Evolutionary conservation across 2,113 vertebrate species (phyloP).

Genomic region (Xiphorhynchus elegans): DNA sequence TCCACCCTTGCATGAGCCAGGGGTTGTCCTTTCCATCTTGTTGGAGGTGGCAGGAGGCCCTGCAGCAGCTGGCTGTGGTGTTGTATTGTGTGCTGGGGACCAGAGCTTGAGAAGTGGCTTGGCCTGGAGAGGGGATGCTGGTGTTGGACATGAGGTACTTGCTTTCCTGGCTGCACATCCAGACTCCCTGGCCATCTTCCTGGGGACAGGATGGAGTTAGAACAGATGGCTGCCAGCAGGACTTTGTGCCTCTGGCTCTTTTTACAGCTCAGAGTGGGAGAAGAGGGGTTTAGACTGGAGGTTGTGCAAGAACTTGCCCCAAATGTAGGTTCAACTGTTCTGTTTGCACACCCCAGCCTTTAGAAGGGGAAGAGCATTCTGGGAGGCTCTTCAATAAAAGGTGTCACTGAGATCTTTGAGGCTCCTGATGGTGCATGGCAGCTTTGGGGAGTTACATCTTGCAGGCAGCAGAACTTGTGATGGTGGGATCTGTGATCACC

Average conservation of each 20-base stretch:
- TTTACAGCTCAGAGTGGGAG: not conserved
- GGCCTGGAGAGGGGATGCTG: not conserved
- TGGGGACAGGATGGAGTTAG: not conserved
- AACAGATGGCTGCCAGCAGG: not conserved
- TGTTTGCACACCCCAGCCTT: too few relatives aligned
- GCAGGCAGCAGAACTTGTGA: not conserved
- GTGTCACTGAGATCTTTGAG: not conserved
- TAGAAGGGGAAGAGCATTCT: rapidly evolving
- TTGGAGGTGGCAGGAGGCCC: not conserved
- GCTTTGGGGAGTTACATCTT: rapidly evolving
- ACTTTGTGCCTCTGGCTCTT: not conserved
- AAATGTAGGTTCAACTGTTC: not conserved
- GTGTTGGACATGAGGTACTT: rapidly evolving
- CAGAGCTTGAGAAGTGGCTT: not conserved
- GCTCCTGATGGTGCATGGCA: not conserved
- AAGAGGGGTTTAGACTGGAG: not conserved
- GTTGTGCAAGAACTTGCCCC: not conserved
- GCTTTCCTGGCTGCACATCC: not conserved
- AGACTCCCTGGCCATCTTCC: not conserved
- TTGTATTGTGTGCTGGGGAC: not conserved
- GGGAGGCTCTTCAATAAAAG: rapidly evolving
- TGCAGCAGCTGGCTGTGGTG: not conserved
- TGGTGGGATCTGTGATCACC: not conserved
- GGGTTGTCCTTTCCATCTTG: rapidly evolving
- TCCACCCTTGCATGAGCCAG: not conserved